Evolutionary conservation across 1,140 invertebrate genomes (phyloP), one percentile per base, ranked within the genome.

Genomic region (Zaprionus nigranus): DNA sequence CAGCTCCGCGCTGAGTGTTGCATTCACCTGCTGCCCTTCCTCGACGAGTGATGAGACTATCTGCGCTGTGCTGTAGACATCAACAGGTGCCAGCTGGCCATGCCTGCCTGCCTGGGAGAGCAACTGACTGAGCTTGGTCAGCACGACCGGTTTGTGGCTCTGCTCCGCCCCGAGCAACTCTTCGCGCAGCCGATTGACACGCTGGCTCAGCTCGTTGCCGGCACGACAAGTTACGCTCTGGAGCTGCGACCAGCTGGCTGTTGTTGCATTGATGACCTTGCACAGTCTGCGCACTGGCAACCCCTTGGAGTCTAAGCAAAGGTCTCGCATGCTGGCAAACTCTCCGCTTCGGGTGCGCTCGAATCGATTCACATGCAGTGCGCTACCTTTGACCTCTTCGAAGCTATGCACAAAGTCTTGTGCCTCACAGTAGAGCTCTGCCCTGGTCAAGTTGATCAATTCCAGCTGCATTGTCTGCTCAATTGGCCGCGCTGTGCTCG

Each of bases 51-150:
- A 24, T 11, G 49, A 61, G 5, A 92, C 58, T 15, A 92, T 91
- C 12, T 81, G 63, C 0, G 70, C 75, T 2, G 84, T 79, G 28
- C 73, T 78, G 22, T 82, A 81, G 1, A 92, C 59, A 62, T 92
- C 91, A 0, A 82, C 83, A 0, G 88, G 68, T 1, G 65, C 40
- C 4, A 91, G 59, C 9, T 80, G 62, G 1, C 49, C 78, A 6
- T 73, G 49, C 28, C 26, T 28, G 26, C 26, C 24, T 2, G 76
- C 28, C 6, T 75, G 54, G 4, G 22, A 67, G 11, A 85, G 24
- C 6, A 81, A 46, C 6, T 65, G 11, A 3, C 61, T 62, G 0
- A 90, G 51, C 38, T 63, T 51, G 28, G 26, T 28, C 13, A 80
- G 46, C 13, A 56, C 53, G 4, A 66, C 40, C 12, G 56, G 20